phyloP scores from a whole-genome alignment of 2,888 invertebrate genomes.

The Osmoderma eremita region DNA sequence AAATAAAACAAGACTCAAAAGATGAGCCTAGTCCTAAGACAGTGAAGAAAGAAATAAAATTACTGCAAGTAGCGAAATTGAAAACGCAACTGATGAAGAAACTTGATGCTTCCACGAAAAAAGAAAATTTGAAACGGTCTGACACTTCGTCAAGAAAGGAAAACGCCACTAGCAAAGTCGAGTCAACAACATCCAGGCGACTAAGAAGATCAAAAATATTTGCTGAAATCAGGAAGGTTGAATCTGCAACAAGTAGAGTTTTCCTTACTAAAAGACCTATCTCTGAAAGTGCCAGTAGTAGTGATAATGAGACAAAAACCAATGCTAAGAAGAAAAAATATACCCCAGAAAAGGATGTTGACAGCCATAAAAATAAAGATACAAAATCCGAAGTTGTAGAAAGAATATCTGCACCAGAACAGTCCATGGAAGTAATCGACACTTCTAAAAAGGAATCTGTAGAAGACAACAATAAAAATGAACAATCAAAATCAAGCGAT shows the following conservation, averaged over 20 bases:
- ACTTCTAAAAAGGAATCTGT: not conserved
- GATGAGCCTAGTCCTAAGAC: constrained; percentile 1
- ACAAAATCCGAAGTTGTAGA: not conserved
- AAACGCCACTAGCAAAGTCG: not conserved
- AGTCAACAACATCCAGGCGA: not conserved
- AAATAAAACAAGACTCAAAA: constrained; percentile 45
- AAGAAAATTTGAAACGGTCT: too few species aligned
- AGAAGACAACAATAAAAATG: not conserved
- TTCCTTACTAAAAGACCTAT: constrained; percentile 27
- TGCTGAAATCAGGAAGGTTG: not conserved
- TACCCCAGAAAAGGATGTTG: not conserved
- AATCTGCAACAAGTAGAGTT: not conserved
- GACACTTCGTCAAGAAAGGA: constrained; percentile 12
- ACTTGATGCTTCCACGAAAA: constrained; percentile 44
- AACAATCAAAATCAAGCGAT: not conserved
- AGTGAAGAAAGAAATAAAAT: constrained; percentile 23
- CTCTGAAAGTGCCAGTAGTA: not conserved
- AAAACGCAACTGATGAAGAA: constrained; percentile 58
- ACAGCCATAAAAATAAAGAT: not conserved
- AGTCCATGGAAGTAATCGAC: not conserved
- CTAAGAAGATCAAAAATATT: not conserved
- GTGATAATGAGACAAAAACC: constrained; percentile 8
- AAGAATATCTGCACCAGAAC: not conserved
- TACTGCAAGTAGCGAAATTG: constrained; percentile 52
- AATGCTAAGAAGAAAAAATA: constrained; percentile 20